These are phyloP conservation scores for Tiliqua scincoides DNA, from an alignment of 2,113 vertebrate genomes.

Conservation along the genomic window DNA sequence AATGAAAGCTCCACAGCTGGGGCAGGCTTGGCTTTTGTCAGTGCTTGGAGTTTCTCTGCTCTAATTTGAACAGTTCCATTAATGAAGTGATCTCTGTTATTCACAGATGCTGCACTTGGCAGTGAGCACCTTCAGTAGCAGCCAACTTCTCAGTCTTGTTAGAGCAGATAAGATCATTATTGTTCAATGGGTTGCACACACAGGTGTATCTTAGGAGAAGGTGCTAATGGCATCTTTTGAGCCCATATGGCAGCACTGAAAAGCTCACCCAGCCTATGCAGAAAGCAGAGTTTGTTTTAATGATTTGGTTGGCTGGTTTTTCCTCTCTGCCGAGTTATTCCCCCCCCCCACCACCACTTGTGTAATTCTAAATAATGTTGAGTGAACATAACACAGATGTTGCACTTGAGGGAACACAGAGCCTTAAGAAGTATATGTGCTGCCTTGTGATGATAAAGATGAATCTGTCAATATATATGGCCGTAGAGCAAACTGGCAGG, in stretches of 20 bases:
- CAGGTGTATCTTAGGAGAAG: constrained; percentile 41
- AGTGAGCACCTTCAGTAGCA: constrained; percentile 39
- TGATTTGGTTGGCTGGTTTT: neutral
- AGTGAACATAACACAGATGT: neutral
- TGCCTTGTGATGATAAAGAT: too few species aligned
- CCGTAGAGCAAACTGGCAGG: too few species aligned
- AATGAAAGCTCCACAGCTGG: constrained; percentile 39
- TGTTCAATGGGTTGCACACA: constrained; percentile 30
- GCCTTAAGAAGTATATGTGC: neutral
- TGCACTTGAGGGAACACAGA: neutral
- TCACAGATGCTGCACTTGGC: constrained; percentile 50
- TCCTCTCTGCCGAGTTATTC: neutral
- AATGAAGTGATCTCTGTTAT: constrained; percentile 56
- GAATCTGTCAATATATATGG: too few species aligned
- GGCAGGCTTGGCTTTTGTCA: constrained; percentile 23
- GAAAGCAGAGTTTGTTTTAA: constrained; percentile 26
- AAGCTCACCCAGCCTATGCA: constrained; percentile 22
- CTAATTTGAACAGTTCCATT: constrained; percentile 52
- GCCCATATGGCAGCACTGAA: constrained; percentile 32
- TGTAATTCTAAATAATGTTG: neutral
- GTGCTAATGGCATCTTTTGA: constrained; percentile 45
- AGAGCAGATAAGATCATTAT: constrained; percentile 42
- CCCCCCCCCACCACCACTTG: neutral
- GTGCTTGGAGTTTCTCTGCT: neutral
- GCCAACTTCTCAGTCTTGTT: constrained; percentile 49